These are phyloP conservation scores for Barypeithes pellucidus DNA, from an alignment of 2,888 invertebrate species.

Conservation along the genomic window DNA sequence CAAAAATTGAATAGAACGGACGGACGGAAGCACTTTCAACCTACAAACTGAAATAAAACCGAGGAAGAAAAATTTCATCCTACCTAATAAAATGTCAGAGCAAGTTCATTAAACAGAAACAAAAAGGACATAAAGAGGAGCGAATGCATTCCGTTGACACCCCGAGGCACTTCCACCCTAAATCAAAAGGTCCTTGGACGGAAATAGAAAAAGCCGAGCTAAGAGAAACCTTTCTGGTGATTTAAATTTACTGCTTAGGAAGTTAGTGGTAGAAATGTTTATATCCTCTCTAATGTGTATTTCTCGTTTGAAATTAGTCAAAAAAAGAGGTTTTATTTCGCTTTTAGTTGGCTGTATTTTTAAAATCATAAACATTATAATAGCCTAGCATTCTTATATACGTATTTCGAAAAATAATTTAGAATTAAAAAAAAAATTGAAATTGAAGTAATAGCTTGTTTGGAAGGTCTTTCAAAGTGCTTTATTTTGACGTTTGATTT, in stretches of 20 bases:
- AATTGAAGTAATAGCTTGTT: no score
- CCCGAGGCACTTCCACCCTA: conserved; percentile 21
- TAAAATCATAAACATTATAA: no score
- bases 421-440: no score
- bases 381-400: no score
- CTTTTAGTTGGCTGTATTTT: neutral
- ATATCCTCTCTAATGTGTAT: neutral
- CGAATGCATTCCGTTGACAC: conserved; percentile 20
- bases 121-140: conserved; percentile 14
- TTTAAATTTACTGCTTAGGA: conserved; percentile 25
- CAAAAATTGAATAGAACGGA: neutral
- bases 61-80: neutral
- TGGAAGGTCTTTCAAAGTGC: no score
- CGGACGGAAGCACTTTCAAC: neutral
- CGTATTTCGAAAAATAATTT: no score
- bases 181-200: conserved; percentile 18
- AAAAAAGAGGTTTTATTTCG: neutral
- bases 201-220: conserved; percentile 4
- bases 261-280: conserved; percentile 3
- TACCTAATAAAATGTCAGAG: conserved; percentile 12
- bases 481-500: no score
- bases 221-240: conserved; percentile 17
- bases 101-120: conserved; percentile 22
- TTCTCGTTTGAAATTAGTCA: neutral
- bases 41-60: conserved; percentile 8